Percentiles rank a stretch among this genome's conserved stretches.
phyloP scores from a whole-genome alignment of 1,140 invertebrate species.

The Drosophila sp. region DNA sequence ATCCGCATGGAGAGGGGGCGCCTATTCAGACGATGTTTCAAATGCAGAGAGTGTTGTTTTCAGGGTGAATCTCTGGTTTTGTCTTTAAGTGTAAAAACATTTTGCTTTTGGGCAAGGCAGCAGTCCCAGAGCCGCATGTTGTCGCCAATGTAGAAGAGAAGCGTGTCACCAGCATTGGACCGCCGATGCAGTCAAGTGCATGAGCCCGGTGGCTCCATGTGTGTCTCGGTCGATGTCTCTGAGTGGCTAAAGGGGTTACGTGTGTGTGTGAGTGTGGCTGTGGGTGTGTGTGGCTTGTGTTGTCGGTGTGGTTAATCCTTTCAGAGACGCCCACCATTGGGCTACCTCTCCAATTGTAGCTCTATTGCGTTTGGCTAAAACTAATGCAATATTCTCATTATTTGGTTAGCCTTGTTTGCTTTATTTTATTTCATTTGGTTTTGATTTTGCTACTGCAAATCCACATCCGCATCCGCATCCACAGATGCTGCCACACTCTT shows the following conservation, averaged over 20 bases:
- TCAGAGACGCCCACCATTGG: conserved; percentile 62
- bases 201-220: conserved; percentile 32
- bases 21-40: conserved; percentile 8
- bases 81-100: conserved; percentile 81
- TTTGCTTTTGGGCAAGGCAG: conserved; percentile 72
- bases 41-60: conserved; percentile 47
- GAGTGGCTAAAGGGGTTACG: not conserved
- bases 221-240: conserved; percentile 9
- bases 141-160: conserved; percentile 62
- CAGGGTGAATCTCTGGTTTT: conserved; percentile 74
- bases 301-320: conserved; percentile 76
- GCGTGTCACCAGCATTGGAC: conserved; percentile 67
- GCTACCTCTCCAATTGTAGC: not conserved
- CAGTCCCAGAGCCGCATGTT: conserved; percentile 61
- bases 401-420: conserved; percentile 66
- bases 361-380: conserved; percentile 29
- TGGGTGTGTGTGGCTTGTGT: conserved; percentile 61
- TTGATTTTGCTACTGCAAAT: conserved; percentile 60
- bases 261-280: conserved; percentile 27
- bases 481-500: conserved; percentile 11
- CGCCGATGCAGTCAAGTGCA: conserved; percentile 70
- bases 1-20: not conserved
- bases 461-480: not conserved
- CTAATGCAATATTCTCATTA: conserved; percentile 81
- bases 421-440: conserved; percentile 71